Percentiles rank a stretch among this genome's conserved stretches.
These are phyloP conservation scores for Halesus radiatus DNA, from an alignment of 1,140 invertebrate species.

Conservation along the genomic window DNA sequence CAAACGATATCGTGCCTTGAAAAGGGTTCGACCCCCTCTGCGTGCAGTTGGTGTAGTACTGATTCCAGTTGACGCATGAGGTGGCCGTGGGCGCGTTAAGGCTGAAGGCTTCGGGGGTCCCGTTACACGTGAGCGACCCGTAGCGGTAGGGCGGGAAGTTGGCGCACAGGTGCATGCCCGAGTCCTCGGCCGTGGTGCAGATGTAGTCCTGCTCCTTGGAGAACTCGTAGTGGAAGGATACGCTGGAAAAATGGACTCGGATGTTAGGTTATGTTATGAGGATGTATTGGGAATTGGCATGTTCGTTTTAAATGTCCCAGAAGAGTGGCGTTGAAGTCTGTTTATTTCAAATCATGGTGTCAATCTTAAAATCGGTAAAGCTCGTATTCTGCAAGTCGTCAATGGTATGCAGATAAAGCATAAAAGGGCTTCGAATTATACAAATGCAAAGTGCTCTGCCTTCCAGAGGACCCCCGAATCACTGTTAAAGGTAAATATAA, in stretches of 20 bases:
- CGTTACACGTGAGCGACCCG: constrained; percentile 78
- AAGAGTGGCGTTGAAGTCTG: too few species aligned
- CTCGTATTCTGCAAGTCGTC: too few species aligned
- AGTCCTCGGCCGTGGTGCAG: constrained; percentile 93
- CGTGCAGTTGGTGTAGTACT: constrained; percentile 96
- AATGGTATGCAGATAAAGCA: too few species aligned
- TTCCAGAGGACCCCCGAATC: too few species aligned
- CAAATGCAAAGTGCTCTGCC: too few species aligned
- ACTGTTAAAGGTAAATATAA: too few species aligned
- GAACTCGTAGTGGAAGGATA: constrained; percentile 85
- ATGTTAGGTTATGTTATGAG: background rate
- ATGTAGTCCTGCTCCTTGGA: constrained; percentile 96
- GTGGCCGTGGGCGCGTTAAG: constrained; percentile 73
- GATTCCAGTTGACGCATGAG: constrained; percentile 98
- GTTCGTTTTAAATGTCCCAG: background rate
- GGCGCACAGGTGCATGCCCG: constrained; percentile 93
- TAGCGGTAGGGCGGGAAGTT: constrained; percentile 87
- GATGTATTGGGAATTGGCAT: background rate
- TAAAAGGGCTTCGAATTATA: too few species aligned
- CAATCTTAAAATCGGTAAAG: too few species aligned
- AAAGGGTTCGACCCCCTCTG: constrained; percentile 97
- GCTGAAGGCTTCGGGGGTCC: constrained; percentile 69
- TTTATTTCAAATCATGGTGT: too few species aligned
- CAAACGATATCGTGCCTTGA: constrained; percentile 98
- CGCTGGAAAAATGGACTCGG: constrained; percentile 62